Percentiles rank a stretch among this genome's conserved stretches.
These are phyloP conservation scores for Vandiemenella viatica DNA, from an alignment of 2,888 invertebrate genomes.

Conservation along the genomic window DNA sequence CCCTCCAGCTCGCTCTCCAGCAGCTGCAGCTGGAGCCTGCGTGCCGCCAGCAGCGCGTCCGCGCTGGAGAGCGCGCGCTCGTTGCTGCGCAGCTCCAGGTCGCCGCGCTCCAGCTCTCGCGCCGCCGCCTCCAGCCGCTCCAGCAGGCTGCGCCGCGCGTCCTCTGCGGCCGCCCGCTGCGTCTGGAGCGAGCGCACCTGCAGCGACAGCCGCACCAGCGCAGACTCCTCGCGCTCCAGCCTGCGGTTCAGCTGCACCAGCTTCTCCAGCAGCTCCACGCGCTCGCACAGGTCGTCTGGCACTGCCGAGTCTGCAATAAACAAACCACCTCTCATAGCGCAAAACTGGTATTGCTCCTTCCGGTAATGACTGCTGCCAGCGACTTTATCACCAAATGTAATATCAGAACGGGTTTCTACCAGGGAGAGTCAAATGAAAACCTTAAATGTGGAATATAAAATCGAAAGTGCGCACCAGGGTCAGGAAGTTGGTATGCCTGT, in stretches of 20 bases:
- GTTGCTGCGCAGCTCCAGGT: conserved; percentile 21
- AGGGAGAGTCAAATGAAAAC: no score
- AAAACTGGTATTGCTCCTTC: no score
- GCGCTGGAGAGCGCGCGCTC: conserved; percentile 22
- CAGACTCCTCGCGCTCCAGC: conserved; percentile 56
- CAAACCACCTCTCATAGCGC: no score
- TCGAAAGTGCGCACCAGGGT: no score
- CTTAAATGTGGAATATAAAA: no score
- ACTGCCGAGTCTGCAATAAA: neutral
- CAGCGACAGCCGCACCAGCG: conserved; percentile 48
- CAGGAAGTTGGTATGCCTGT: no score
- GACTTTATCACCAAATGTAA: no score
- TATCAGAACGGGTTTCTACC: no score
- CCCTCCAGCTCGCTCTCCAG: conserved; percentile 22
- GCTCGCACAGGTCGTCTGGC: neutral
- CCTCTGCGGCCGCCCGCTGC: neutral
- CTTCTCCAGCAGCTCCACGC: conserved; percentile 25
- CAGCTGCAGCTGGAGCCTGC: conserved; percentile 19
- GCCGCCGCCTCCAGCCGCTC: conserved; percentile 20
- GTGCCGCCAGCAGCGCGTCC: conserved; percentile 22
- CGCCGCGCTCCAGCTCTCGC: conserved; percentile 20
- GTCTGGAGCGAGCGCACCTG: conserved; percentile 31
- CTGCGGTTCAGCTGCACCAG: conserved; percentile 57
- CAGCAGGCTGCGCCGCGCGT: conserved; percentile 8
- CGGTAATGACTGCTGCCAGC: no score